Conservation (phyloP, 2,888 invertebrate genomes). For the Cantharis flavilabris region DNA sequence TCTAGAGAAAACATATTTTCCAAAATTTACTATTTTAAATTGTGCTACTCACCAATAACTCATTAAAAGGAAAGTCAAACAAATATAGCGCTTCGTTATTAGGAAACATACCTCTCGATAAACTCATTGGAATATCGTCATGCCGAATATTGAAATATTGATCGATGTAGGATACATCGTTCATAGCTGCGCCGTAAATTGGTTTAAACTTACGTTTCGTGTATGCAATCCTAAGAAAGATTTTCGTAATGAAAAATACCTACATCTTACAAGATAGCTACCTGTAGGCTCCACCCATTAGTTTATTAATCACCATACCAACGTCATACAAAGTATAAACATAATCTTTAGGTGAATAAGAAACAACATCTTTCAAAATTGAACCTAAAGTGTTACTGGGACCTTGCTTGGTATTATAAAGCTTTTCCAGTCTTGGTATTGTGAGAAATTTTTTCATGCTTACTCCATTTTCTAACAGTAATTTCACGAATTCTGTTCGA, state of each 20-base stretch:
- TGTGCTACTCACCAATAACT: slow-evolving; percentile 71
- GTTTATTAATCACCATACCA: slow-evolving; percentile 94
- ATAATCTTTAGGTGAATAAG: slow-evolving; percentile 86
- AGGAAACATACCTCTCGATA: slow-evolving; percentile 80
- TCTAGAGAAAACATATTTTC: slow-evolving; percentile 55
- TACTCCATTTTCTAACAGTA: slow-evolving; percentile 96
- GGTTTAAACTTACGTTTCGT: slow-evolving; percentile 92
- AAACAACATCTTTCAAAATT: slow-evolving; percentile 89
- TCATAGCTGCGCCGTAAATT: slow-evolving; percentile 92
- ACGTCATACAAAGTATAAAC: slow-evolving; percentile 93
- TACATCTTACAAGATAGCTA: slow-evolving; percentile 45
- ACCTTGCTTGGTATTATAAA: slow-evolving; percentile 95
- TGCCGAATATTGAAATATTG: slow-evolving; percentile 78
- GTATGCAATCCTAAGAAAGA: slow-evolving; percentile 77
- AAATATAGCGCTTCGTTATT: slow-evolving; percentile 71
- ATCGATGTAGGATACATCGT: slow-evolving; percentile 81
- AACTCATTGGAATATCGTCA: slow-evolving; percentile 75
- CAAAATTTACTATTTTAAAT: slow-evolving; percentile 14
- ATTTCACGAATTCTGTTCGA: slow-evolving; percentile 95
- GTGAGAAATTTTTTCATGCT: slow-evolving; percentile 97
- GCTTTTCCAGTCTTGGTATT: slow-evolving; percentile 91
- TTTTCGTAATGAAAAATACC: not conserved
- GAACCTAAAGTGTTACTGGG: slow-evolving; percentile 92
- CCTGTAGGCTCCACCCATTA: slow-evolving; percentile 98
- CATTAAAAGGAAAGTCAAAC: slow-evolving; percentile 95